phyloP scores from a whole-genome alignment of 2,113 vertebrate species.

The Lathamus discolor region DNA sequence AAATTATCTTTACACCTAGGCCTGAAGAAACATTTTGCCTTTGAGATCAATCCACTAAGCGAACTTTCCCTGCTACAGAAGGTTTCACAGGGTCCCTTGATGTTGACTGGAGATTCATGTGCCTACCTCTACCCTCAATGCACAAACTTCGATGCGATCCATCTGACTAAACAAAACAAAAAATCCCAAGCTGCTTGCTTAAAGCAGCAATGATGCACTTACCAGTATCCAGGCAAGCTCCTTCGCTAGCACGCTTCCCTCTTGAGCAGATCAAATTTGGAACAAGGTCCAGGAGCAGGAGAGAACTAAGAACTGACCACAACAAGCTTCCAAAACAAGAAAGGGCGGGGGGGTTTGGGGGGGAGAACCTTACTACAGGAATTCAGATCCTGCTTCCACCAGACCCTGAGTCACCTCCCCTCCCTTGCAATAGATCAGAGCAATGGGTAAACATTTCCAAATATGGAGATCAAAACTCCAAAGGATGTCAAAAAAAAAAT shows the following conservation, averaged over 20 bases:
- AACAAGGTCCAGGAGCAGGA: constrained; percentile 60
- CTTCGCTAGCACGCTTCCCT: constrained; percentile 18
- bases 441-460: constrained; percentile 99
- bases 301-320: constrained; percentile 69
- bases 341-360: neutral
- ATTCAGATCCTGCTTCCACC: constrained; percentile 82
- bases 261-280: constrained; percentile 42
- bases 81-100: neutral
- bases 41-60: neutral
- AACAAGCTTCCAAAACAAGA: constrained; percentile 69
- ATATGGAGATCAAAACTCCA: constrained; percentile 92
- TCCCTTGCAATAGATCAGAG: constrained; percentile 88
- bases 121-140: neutral
- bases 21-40: constrained; percentile 18
- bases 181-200: neutral
- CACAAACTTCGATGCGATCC: neutral
- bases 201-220: constrained; percentile 64
- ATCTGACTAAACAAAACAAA: constrained; percentile 31
- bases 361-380: constrained; percentile 71
- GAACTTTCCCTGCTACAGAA: neutral
- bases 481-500: constrained; percentile 86
- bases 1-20: neutral
- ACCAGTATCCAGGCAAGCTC: constrained; percentile 55
- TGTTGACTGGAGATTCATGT: neutral
- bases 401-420: constrained; percentile 84